A percentile compares a stretch with the other conserved stretches of the same genome.
Conservation (phyloP, 2,797 vertebrate species). For the Gymnopithys bicolor region DNA sequence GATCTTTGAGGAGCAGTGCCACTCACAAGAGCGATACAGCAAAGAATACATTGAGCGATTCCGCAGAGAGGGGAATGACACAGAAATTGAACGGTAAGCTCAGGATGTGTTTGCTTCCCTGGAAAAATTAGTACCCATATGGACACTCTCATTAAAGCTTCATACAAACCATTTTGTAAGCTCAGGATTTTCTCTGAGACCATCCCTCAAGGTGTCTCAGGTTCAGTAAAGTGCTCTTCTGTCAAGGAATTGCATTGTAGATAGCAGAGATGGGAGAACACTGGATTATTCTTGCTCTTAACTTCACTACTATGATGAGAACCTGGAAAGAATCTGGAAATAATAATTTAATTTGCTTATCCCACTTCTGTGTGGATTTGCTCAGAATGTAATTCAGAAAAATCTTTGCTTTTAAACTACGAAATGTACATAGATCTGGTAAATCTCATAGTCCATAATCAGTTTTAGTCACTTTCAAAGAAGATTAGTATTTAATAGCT, state of each 20-base stretch:
- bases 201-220: neutral
- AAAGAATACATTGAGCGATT: slow-evolving; percentile 90
- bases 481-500: neutral
- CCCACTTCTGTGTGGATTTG: neutral
- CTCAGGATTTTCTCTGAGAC: neutral
- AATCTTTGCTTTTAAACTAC: neutral
- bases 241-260: neutral
- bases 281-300: neutral
- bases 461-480: neutral
- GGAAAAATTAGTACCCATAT: neutral
- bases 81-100: slow-evolving; percentile 89
- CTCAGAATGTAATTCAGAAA: neutral
- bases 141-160: neutral
- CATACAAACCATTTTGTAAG: neutral
- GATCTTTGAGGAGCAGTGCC: slow-evolving; percentile 97
- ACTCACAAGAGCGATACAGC: slow-evolving; percentile 90
- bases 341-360: neutral
- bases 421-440: neutral
- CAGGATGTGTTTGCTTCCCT: neutral
- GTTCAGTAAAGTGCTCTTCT: neutral
- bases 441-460: neutral
- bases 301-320: neutral
- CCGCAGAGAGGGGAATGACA: slow-evolving; percentile 84
- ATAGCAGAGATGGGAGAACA: neutral
- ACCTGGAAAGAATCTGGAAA: neutral